Evolutionary conservation across 1,140 invertebrate species (phyloP).

Genomic region (Apis dorsata): DNA sequence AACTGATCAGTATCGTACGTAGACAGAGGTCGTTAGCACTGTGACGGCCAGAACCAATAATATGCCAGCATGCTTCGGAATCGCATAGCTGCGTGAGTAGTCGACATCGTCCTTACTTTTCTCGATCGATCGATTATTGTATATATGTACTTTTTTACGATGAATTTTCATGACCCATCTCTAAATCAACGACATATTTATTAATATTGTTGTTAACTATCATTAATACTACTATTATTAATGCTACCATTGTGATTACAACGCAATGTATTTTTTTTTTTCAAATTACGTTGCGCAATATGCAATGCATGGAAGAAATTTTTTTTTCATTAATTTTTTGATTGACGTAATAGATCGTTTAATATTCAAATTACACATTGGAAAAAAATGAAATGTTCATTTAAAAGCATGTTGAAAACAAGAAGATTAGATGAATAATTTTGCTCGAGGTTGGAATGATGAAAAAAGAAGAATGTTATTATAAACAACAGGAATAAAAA

Average conservation of each 20-base stretch:
- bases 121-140: slow-evolving; percentile 12
- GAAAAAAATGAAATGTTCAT: background rate
- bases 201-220: background rate
- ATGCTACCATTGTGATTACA: background rate
- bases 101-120: slow-evolving; percentile 30
- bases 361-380: background rate
- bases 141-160: background rate
- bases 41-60: slow-evolving; percentile 33
- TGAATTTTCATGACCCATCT: background rate
- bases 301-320: background rate
- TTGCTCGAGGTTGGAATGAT: background rate
- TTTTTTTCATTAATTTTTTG: slow-evolving; percentile 1
- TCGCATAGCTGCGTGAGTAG: slow-evolving; percentile 49
- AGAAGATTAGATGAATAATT: background rate
- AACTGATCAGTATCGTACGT: background rate
- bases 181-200: background rate
- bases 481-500: background rate
- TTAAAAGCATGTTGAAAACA: background rate
- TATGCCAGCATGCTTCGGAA: slow-evolving; percentile 26
- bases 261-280: background rate
- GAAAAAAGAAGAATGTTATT: slow-evolving; percentile 2
- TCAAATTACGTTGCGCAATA: background rate
- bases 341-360: background rate
- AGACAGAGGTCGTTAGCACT: slow-evolving; percentile 63
- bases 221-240: background rate